A percentile compares a stretch with the other conserved stretches of the same genome.
Conservation (phyloP, 1,140 invertebrate genomes). For the Meloidogyne chitwoodi region DNA sequence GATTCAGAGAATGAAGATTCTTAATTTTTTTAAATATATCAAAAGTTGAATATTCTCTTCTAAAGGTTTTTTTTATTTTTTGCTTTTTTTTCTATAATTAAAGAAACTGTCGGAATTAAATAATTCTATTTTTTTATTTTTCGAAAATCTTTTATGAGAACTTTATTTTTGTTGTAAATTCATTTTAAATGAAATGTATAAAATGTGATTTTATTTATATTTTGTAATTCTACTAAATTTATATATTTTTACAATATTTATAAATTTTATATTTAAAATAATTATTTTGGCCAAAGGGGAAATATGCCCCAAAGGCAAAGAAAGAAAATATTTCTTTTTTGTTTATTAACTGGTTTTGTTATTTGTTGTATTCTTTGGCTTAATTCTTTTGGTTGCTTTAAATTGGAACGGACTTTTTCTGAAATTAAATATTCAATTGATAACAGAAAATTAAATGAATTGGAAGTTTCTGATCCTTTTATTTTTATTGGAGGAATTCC, state of each 20-base stretch:
- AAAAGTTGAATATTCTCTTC: too few relatives aligned
- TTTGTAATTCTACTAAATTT: too few relatives aligned
- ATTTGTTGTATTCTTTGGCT: neutral
- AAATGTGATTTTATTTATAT: too few relatives aligned
- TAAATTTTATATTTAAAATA: neutral
- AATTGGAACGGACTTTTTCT: neutral
- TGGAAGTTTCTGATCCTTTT: neutral
- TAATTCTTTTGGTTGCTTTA: neutral
- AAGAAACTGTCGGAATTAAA: too few relatives aligned
- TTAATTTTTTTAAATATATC: neutral
- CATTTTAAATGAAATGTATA: too few relatives aligned
- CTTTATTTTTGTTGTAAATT: too few relatives aligned
- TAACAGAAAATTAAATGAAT: neutral
- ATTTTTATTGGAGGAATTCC: slow-evolving; percentile 45
- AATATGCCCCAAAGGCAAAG: neutral
- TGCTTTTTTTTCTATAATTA: too few relatives aligned
- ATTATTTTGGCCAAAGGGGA: neutral
- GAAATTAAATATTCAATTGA: neutral
- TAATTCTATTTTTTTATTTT: too few relatives aligned
- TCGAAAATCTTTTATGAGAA: too few relatives aligned
- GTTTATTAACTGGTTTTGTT: neutral
- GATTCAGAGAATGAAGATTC: slow-evolving; percentile 8
- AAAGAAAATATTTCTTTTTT: neutral
- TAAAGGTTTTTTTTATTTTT: too few relatives aligned
- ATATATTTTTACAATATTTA: neutral